Conservation (phyloP, 2,888 invertebrate species). For the Frankliniella fusca region DNA sequence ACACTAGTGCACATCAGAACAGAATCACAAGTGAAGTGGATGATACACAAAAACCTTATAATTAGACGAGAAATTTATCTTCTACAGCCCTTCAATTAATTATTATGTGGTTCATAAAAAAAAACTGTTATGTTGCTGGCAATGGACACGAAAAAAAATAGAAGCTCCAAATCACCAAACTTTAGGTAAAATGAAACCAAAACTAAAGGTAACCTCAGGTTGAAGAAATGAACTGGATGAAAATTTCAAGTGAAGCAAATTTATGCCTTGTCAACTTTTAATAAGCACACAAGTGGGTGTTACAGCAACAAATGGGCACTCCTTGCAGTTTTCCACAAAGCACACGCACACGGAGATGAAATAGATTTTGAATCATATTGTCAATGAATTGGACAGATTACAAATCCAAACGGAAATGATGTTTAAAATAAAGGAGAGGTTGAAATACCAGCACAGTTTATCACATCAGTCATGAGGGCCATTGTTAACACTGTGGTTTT, state of each 20-base stretch:
- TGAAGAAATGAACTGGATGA: background rate
- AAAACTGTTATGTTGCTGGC: background rate
- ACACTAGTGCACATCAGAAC: conserved; percentile 13
- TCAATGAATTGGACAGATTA: background rate
- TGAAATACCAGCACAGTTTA: background rate
- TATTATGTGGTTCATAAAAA: background rate
- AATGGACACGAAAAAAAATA: background rate
- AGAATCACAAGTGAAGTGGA: background rate
- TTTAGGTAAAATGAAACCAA: background rate
- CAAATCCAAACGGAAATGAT: background rate
- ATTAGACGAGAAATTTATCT: background rate
- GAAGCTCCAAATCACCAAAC: background rate
- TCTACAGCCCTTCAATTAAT: background rate
- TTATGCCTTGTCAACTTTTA: background rate
- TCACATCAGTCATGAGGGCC: conserved; percentile 6
- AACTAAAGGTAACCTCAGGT: background rate
- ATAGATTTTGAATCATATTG: background rate
- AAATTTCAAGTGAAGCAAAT: background rate
- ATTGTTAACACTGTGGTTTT: background rate
- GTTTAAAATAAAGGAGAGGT: background rate
- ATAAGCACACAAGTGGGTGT: background rate
- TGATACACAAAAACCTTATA: background rate
- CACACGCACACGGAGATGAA: background rate
- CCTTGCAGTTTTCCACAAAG: background rate
- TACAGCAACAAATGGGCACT: too few relatives aligned